Evolutionary conservation across 2,797 vertebrate genomes (phyloP).

Genomic region (Lerista edwardsae): DNA sequence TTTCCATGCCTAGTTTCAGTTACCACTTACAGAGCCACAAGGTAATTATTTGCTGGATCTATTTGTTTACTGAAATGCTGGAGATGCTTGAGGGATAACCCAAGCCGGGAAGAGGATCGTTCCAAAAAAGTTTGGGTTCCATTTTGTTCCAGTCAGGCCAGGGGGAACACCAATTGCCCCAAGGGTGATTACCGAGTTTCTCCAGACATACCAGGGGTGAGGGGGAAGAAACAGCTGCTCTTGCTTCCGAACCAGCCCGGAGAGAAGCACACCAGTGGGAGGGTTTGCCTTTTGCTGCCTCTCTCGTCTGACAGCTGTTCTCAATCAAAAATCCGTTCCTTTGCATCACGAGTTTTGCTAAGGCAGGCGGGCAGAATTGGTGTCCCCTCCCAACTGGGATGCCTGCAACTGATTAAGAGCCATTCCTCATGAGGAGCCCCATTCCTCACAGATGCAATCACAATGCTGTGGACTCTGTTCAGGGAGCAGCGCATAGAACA

Average conservation of each 20-base stretch:
- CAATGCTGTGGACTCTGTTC: neutral
- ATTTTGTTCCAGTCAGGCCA: constrained; percentile 28
- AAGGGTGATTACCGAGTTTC: neutral
- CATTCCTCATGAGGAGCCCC: neutral
- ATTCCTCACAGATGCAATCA: neutral
- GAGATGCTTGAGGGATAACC: neutral
- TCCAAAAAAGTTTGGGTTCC: constrained; percentile 28
- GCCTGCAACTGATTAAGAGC: constrained; percentile 54
- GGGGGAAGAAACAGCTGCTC: neutral
- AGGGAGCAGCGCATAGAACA: constrained; percentile 20
- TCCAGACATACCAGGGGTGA: neutral
- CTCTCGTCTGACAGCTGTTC: constrained; percentile 34
- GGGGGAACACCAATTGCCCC: neutral
- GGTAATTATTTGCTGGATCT: constrained; percentile 34
- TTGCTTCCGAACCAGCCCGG: neutral
- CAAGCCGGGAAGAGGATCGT: neutral
- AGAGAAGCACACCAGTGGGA: constrained; percentile 19
- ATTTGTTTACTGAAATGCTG: constrained; percentile 5
- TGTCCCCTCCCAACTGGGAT: neutral
- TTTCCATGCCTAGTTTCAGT: constrained; percentile 50
- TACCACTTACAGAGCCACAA: constrained; percentile 43
- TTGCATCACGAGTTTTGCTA: constrained; percentile 31
- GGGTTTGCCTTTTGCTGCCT: neutral
- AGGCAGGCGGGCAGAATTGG: neutral
- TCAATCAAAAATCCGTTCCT: constrained; percentile 36